Base-by-base conservation (phyloP, 2,888 invertebrate species). In the Acanthosepion pharaonis region DNA sequence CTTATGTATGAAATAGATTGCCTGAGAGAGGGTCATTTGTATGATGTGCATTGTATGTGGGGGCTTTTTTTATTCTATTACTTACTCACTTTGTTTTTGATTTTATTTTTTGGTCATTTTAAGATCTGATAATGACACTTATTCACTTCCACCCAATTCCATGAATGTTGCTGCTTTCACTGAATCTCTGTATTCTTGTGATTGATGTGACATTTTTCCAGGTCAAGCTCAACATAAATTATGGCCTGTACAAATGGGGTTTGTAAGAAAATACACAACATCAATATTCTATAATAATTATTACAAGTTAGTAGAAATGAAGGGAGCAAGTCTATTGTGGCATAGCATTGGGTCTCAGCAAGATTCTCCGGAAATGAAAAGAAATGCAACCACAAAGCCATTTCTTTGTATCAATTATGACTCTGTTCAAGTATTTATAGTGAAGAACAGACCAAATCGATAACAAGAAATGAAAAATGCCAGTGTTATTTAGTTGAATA, bases 401-500 rank as follows among this genome's bases (percentile, higher is more conserved):
- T 94, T 51, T 94, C 55, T 94, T 59, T 94, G 94, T 25, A 51
- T 94, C 94, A 53, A 94, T 94, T 94, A 94, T 53, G 8, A 51
- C 9, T 25, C 55, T 53, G 94, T 51, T 94, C 55, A 94, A 94
- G 94, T 94, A 59, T 59, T 92, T 92, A 92, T 92, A 51, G 42
- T 92, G 92, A 42, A 6, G 92, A 51, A 33, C n/a, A 20, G n/a
- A 33, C 15, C 20, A 48, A 91, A 94, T 93, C 93, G 48, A 94
- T 94, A 49, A 33, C n/a, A 25, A 93, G 48, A 78, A 94, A 94
- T 78, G 93, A 94, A 55, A 94, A 64, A 94, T 93, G 94, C 64
- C 94, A 64, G 11, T n/a, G 59, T 64, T 94, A 92, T 42, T 94
- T 93, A 94, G 94, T 33, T 92, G 49, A 33, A 42, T 59, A 48